Percentiles rank a stretch among this genome's conserved stretches.
Evolutionary conservation across 1,140 invertebrate genomes (phyloP).

Genomic region (Drosophila orena): DNA sequence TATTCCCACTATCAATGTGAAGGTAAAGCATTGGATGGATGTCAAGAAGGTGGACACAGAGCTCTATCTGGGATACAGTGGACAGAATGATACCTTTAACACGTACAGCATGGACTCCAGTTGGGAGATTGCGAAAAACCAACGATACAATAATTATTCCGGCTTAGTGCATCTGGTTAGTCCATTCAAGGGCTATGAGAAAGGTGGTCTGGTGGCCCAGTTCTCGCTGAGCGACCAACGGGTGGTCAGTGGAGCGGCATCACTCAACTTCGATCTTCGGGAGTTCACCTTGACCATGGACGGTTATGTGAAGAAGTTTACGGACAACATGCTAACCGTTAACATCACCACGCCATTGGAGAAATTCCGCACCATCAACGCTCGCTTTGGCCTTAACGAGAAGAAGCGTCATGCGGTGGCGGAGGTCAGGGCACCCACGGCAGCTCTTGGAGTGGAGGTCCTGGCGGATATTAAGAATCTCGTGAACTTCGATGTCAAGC

Average conservation of each 20-base stretch:
- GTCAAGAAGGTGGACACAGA: slow-evolving; percentile 85
- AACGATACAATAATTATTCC: slow-evolving; percentile 85
- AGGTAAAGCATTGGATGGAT: slow-evolving; percentile 86
- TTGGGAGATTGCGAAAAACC: slow-evolving; percentile 86
- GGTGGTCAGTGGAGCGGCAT: slow-evolving; percentile 88
- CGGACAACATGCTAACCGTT: slow-evolving; percentile 88
- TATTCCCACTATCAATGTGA: slow-evolving; percentile 86
- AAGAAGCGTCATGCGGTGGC: slow-evolving; percentile 89
- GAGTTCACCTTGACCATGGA: slow-evolving; percentile 88
- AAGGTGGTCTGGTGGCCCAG: slow-evolving; percentile 88
- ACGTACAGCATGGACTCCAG: slow-evolving; percentile 86
- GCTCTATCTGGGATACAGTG: slow-evolving; percentile 84
- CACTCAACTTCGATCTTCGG: slow-evolving; percentile 89
- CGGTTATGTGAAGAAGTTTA: slow-evolving; percentile 88
- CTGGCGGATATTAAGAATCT: slow-evolving; percentile 87
- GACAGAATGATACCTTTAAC: slow-evolving; percentile 78
- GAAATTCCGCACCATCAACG: slow-evolving; percentile 87
- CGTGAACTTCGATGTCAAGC: slow-evolving; percentile 89
- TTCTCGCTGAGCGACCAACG: slow-evolving; percentile 87
- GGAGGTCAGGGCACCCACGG: slow-evolving; percentile 88
- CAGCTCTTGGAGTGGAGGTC: slow-evolving; percentile 89
- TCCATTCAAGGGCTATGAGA: slow-evolving; percentile 88
- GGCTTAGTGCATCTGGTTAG: slow-evolving; percentile 86
- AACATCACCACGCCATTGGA: slow-evolving; percentile 90
- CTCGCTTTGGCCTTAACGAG: slow-evolving; percentile 90